Conservation (phyloP, 2,113 vertebrate species). For the Eclectus roratus region DNA sequence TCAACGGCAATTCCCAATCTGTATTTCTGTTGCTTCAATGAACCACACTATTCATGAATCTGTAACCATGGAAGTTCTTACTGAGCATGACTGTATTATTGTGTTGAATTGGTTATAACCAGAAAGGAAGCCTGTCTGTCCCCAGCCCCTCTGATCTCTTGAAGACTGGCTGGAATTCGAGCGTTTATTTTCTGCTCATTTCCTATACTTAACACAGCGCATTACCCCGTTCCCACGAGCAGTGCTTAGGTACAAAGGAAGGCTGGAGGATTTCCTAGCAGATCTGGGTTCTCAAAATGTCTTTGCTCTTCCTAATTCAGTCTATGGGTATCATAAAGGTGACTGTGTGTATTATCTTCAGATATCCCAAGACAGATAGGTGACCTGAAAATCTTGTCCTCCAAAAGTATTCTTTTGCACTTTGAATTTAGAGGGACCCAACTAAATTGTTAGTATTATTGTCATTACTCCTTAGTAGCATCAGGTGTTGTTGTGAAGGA, state of each 20-base stretch:
- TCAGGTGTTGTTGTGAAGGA: not conserved
- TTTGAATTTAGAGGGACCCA: not conserved
- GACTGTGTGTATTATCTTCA: too few relatives aligned
- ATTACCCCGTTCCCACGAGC: not conserved
- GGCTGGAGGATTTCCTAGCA: not conserved
- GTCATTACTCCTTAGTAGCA: not conserved
- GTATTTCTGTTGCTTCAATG: not conserved
- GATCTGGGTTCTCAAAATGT: not conserved
- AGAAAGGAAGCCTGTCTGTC: not conserved
- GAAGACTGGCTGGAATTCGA: not conserved
- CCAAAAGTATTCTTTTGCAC: accelerated
- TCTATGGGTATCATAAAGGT: accelerated
- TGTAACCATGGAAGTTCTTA: not conserved
- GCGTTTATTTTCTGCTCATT: not conserved
- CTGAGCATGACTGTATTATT: not conserved
- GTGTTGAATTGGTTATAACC: not conserved
- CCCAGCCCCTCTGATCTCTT: not conserved
- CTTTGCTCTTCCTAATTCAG: not conserved
- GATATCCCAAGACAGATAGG: not conserved
- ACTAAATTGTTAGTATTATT: accelerated
- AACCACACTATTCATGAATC: not conserved
- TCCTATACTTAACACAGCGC: not conserved
- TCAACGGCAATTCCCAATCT: not conserved
- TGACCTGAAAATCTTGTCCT: not conserved
- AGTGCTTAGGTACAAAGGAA: not conserved